phyloP scores from a whole-genome alignment of 2,888 invertebrate species.

The Hymenopus coronatus region DNA sequence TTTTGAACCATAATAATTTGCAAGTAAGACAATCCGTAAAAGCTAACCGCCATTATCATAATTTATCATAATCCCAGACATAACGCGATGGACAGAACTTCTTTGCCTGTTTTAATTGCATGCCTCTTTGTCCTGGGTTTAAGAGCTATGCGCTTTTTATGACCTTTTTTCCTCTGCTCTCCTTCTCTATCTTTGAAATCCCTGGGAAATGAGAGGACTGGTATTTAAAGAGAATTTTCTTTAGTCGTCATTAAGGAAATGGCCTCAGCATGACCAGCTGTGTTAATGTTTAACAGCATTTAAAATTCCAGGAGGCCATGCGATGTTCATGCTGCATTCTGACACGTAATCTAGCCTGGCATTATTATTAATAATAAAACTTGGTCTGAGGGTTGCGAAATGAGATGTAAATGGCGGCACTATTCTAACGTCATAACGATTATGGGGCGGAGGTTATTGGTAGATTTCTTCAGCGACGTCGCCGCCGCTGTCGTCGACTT shows the following conservation, averaged over 20 bases:
- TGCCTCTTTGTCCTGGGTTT: neutral
- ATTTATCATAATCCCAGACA: no score
- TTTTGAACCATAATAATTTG: no score
- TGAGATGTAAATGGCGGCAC: neutral
- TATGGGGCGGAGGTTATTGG: neutral
- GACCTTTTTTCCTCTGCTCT: neutral
- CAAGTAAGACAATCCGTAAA: no score
- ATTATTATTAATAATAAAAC: neutral
- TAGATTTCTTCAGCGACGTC: neutral
- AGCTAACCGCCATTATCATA: no score
- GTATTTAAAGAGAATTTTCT: neutral
- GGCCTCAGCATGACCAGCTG: neutral
- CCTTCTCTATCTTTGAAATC: neutral
- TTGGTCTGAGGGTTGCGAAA: neutral
- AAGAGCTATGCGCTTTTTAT: neutral
- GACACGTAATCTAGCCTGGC: slow-evolving; percentile 7
- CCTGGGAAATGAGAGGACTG: neutral
- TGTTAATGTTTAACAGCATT: neutral
- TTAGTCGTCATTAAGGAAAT: neutral
- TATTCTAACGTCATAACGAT: neutral
- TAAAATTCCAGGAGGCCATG: neutral
- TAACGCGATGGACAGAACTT: neutral
- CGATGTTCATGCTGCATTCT: neutral
- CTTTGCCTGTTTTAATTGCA: neutral
- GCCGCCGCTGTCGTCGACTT: neutral